Evolutionary conservation across 2,888 invertebrate genomes (phyloP), one percentile per base, ranked within the genome.

Genomic region (Tridacna crocea): DNA sequence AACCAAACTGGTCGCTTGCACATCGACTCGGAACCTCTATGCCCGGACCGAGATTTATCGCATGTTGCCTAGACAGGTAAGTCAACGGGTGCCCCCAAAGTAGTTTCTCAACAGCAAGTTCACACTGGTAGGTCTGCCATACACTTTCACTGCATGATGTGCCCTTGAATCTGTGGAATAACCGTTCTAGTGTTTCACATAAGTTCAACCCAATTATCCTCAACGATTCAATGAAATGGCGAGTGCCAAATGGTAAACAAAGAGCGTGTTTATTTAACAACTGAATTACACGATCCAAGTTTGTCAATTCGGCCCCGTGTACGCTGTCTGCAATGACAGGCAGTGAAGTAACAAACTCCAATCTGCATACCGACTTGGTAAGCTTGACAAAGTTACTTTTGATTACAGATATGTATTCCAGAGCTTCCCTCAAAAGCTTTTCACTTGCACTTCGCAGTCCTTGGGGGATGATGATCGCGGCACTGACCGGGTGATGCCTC

Each of bases 401-500:
- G 10, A 36, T 17, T 24, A 26, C 68, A 15, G 48, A 48, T 22
- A 47, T 13, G 47, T 70, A 47, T 12, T 36, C 47, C 47, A 6
- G 10, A 22, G 70, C 47, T 11, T 70, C 70, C 17, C 22, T 47
- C 70, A 70, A 47, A 11, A 70, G 22, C 12, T 11, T 17, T 19
- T 36, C 47, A 47, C 47, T 70, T 47, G 70, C 48, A 47, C 70
- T 47, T 48, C 22, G 6, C 46, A 47, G 11, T 47, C 70, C 46
- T 8, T 12, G 13, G 19, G 47, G 24, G n/a, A 70, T 47, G 13
- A 70, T 36, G 13, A 70, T 47, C 13, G 70, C 46, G 47, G 70
- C 70, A n/a, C 47, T 70, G 46, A 70, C 70, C 10, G 70, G 70
- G 36, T 70, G 70, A 70, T 70, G 47, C 13, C 73, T 73, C 48